Percentiles rank a stretch among this genome's conserved stretches.
Conservation (phyloP, 2,888 invertebrate genomes). For the Agriopis leucophaearia region DNA sequence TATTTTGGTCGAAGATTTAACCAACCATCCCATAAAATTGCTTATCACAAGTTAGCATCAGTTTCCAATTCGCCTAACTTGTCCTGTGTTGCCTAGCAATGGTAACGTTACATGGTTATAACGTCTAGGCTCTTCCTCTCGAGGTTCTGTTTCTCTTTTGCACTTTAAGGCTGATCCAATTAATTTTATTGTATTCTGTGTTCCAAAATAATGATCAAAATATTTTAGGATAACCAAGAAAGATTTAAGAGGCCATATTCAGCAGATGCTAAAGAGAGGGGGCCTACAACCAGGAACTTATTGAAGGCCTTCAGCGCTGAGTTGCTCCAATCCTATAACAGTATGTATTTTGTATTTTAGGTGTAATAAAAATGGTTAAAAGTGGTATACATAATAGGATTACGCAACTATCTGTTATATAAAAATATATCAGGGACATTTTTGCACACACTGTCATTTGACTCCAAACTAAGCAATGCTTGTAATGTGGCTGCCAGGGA, state of each 20-base stretch:
- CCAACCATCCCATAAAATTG: background rate
- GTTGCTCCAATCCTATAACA: constrained; percentile 70
- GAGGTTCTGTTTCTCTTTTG: background rate
- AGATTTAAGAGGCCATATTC: constrained; percentile 79
- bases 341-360: constrained; percentile 54
- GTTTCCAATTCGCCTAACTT: background rate
- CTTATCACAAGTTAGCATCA: constrained; percentile 17
- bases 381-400: background rate
- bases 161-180: background rate
- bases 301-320: constrained; percentile 76
- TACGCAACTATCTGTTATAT: background rate
- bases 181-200: background rate
- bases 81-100: constrained; percentile 21
- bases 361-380: background rate
- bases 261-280: constrained; percentile 75
- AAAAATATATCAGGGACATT: too few species aligned
- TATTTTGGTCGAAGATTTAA: too few species aligned
- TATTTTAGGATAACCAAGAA: constrained; percentile 71
- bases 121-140: background rate
- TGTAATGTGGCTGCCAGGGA: too few species aligned
- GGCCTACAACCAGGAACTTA: constrained; percentile 69
- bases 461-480: too few species aligned
- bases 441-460: too few species aligned
- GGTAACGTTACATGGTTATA: background rate
- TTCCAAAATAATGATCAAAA: constrained; percentile 2